Percentiles rank a stretch among this genome's conserved stretches.
phyloP scores from a whole-genome alignment of 2,888 invertebrate species.

The Yponomeuta malinellus region DNA sequence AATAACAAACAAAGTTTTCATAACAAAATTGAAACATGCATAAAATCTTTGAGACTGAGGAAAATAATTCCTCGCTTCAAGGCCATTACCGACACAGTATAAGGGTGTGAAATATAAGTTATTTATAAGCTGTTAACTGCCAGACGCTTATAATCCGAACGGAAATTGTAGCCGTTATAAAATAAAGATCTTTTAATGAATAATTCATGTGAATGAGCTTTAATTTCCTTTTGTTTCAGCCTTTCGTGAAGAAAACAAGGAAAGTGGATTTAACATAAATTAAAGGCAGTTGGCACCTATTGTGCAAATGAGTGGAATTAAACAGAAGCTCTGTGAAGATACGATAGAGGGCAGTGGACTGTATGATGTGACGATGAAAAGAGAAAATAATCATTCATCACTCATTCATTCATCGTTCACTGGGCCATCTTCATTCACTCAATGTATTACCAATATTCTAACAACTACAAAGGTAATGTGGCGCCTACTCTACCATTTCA shows the following conservation, averaged over 20 bases:
- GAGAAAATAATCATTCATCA: too few species aligned
- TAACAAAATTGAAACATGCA: too few species aligned
- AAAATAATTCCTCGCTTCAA: too few species aligned
- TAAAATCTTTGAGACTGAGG: too few species aligned
- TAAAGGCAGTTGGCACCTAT: conserved; percentile 44
- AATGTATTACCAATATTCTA: too few species aligned
- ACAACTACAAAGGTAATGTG: too few species aligned
- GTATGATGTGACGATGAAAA: too few species aligned
- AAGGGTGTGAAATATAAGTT: neutral
- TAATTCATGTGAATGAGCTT: conserved; percentile 7
- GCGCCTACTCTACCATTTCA: too few species aligned
- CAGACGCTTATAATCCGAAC: neutral
- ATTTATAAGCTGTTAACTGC: neutral
- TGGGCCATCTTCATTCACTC: too few species aligned
- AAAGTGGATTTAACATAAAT: conserved; percentile 68
- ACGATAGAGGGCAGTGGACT: too few species aligned
- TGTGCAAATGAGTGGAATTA: conserved; percentile 40
- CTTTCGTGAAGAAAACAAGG: conserved; percentile 57
- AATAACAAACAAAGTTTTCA: too few species aligned
- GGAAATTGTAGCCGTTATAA: neutral
- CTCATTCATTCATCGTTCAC: too few species aligned
- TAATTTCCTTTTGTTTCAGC: conserved; percentile 24
- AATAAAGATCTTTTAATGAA: conserved; percentile 2
- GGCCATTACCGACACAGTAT: neutral
- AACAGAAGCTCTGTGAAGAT: conserved; percentile 31